A percentile compares a stretch with the other conserved stretches of the same genome.
Conservation (phyloP, 53 echinoderm and acorn worm species). For the Temnopleurus reevesii region DNA sequence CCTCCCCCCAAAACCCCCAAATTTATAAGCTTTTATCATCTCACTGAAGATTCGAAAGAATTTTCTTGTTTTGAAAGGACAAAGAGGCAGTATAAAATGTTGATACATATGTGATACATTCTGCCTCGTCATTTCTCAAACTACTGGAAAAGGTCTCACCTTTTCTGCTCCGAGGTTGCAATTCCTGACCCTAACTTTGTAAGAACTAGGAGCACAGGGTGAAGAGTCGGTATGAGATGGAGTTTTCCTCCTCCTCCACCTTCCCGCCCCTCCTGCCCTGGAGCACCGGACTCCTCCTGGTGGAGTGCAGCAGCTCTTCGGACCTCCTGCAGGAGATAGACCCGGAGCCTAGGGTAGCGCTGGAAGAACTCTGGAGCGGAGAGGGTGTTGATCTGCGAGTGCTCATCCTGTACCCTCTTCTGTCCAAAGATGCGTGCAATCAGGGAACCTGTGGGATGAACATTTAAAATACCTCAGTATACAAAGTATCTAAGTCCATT, state of each 20-base stretch:
- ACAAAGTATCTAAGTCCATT: too few relatives aligned
- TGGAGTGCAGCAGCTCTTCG: constrained; percentile 53
- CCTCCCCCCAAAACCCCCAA: too few relatives aligned
- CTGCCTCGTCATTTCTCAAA: too few relatives aligned
- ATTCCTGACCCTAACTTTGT: constrained; percentile 86
- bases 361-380: constrained; percentile 83
- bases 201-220: constrained; percentile 87
- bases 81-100: too few relatives aligned
- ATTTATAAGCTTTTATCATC: too few relatives aligned
- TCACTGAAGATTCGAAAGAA: too few relatives aligned
- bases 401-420: constrained; percentile 92
- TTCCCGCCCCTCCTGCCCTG: background rate
- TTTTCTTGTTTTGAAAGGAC: too few relatives aligned
- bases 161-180: constrained; percentile 2
- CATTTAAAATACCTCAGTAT: too few relatives aligned
- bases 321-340: constrained; percentile 76
- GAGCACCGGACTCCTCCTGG: background rate
- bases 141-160: background rate
- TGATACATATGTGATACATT: too few relatives aligned
- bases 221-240: constrained; percentile 76
- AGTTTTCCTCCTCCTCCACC: constrained; percentile 41
- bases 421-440: constrained; percentile 94
- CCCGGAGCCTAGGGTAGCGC: constrained; percentile 70
- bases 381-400: constrained; percentile 85
- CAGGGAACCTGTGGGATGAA: constrained; percentile 76